Evolutionary conservation across 2,113 vertebrate species (phyloP).

Genomic region (Probosciger aterrimus): DNA sequence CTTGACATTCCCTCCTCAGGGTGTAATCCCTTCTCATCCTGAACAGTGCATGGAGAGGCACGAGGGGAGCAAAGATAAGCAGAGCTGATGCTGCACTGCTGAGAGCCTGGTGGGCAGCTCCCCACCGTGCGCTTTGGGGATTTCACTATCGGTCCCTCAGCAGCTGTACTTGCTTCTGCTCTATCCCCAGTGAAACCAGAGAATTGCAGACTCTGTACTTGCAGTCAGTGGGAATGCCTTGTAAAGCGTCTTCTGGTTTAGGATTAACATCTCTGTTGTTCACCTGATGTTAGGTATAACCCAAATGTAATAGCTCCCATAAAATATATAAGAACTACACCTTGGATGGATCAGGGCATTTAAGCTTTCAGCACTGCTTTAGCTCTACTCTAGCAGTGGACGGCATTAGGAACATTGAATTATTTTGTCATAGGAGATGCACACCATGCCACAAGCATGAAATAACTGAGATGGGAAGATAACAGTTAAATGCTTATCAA

Average conservation of each 20-base stretch:
- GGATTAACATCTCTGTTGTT: neutral
- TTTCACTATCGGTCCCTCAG: neutral
- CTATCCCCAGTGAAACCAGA: neutral
- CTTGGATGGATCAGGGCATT: neutral
- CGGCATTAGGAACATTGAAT: neutral
- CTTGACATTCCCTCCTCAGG: constrained; percentile 49
- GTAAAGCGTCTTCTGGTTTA: neutral
- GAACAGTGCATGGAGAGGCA: neutral
- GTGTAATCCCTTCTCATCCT: constrained; percentile 28
- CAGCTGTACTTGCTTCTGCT: neutral
- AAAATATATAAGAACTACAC: neutral
- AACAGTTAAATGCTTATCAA: neutral
- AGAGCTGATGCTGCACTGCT: neutral
- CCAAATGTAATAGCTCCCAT: neutral
- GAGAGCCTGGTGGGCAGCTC: neutral
- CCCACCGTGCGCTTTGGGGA: accelerated
- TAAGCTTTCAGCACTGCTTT: neutral
- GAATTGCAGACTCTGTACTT: neutral
- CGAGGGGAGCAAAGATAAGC: constrained; percentile 19
- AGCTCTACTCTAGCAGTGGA: neutral
- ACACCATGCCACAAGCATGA: neutral
- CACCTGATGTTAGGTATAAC: neutral
- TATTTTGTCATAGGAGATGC: neutral
- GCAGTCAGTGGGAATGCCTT: neutral
- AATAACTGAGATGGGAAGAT: neutral